Base-by-base conservation (phyloP, 2,113 vertebrate genomes). In the Cyphomyrus plagiostoma region DNA sequence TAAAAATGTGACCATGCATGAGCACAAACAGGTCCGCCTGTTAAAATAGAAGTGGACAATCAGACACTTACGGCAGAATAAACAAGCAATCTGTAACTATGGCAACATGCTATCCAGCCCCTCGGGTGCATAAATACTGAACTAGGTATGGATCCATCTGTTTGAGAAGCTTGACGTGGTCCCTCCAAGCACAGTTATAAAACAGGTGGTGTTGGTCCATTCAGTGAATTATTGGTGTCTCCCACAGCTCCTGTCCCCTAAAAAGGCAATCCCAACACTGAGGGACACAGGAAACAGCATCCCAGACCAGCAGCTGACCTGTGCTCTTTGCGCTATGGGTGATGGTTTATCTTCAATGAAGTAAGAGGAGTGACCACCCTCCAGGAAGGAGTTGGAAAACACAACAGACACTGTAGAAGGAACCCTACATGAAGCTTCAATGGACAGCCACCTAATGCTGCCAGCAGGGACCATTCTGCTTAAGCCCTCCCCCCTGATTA, bases 21-120 rank as follows among this genome's bases (percentile, higher is more conserved):
- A 80, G 35, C 74, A 80, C 17, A 4, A 80, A 80, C 30, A 80
- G 74, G 35, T 80, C 30, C 42, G 74, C 35, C 74, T 80, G 74
- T 80, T 80, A 80, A 42, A 80, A 80, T 80, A 42, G n/a, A 70
- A 70, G 62, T 70, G 62, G 62, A 70, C 62, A 66, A 66, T 66
- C 11, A 77, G 70, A 80, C 35, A 80, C 26, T 74, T 74, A 74
- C 2, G 74, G 74, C 74, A 80, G 35, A 39, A 35, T 70, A 30
- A 70, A 70, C 62, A 70, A 70, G 62, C 26, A 70, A 70, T 42
- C 11, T 42, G 74, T 19, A 80, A 80, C 74, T 42, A 80, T 80
- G 35, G 30, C 30, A 42, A 42, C 35, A 80, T 39, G 74, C 74
- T 80, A 17, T 42, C 15, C 74, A 80, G 30, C 74, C 74, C 74